Conservation (phyloP, 1,140 invertebrate species). For the Plodia interpunctella region DNA sequence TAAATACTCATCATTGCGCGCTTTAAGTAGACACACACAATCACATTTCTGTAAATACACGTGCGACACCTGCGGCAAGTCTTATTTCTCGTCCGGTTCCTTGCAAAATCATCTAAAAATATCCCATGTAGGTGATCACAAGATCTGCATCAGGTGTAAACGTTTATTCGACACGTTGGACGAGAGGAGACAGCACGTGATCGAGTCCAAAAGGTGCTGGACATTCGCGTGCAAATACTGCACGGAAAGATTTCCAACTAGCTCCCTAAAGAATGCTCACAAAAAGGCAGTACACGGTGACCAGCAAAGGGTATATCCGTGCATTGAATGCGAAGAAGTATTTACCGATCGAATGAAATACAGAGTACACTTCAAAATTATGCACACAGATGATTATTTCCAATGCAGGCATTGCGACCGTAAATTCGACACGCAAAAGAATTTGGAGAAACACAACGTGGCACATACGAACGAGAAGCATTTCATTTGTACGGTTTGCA, state of each 20-base stretch:
- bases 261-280: slow-evolving; percentile 33
- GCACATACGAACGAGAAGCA: slow-evolving; percentile 69
- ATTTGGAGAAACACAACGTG: slow-evolving; percentile 48
- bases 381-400: slow-evolving; percentile 26
- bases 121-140: slow-evolving; percentile 27
- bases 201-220: slow-evolving; percentile 34
- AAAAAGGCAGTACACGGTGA: slow-evolving; percentile 34
- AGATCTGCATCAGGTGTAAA: slow-evolving; percentile 48
- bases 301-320: slow-evolving; percentile 25
- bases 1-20: slow-evolving; percentile 40
- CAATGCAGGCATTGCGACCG: slow-evolving; percentile 26
- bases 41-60: slow-evolving; percentile 52
- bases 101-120: slow-evolving; percentile 32
- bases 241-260: slow-evolving; percentile 32
- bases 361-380: slow-evolving; percentile 27
- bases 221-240: slow-evolving; percentile 37
- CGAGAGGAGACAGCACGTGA: slow-evolving; percentile 36
- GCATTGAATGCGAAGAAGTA: slow-evolving; percentile 25
- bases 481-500: slow-evolving; percentile 69
- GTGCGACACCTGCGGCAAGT: slow-evolving; percentile 57
- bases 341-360: slow-evolving; percentile 23
- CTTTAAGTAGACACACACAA: slow-evolving; percentile 47
- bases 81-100: slow-evolving; percentile 42
- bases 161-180: slow-evolving; percentile 33
- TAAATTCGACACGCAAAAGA: slow-evolving; percentile 26